Percentiles rank a stretch among this genome's conserved stretches.
phyloP scores from a whole-genome alignment of 35 echinoderm and acorn worm species.

The Ptychodera flava region DNA sequence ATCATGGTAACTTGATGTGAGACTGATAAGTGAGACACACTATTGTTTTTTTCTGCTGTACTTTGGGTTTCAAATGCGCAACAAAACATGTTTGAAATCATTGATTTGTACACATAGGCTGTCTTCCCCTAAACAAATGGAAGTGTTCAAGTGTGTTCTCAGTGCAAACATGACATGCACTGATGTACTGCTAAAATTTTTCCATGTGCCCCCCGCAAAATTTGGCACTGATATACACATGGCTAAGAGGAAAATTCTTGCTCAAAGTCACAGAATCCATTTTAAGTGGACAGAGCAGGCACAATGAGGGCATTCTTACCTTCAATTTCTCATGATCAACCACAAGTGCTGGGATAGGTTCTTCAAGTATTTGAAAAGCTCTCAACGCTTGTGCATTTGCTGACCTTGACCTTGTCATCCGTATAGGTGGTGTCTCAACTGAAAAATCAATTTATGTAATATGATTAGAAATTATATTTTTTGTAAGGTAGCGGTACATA shows the following conservation, averaged over 20 bases:
- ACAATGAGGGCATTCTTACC: constrained; percentile 24
- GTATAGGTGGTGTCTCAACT: constrained; percentile 21
- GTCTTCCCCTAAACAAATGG: no score
- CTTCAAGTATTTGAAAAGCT: constrained; percentile 48
- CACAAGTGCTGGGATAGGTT: constrained; percentile 44
- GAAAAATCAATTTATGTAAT: not conserved
- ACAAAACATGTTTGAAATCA: no score
- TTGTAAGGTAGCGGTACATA: not conserved
- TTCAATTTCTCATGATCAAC: constrained; percentile 70
- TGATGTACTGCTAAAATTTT: no score
- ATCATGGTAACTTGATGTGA: no score
- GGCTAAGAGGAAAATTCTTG: not conserved
- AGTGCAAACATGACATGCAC: no score
- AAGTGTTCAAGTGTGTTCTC: no score
- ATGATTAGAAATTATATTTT: not conserved
- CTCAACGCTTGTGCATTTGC: constrained; percentile 25
- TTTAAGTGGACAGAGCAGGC: not conserved
- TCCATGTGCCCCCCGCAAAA: not conserved
- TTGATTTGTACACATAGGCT: no score
- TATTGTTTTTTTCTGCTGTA: no score
- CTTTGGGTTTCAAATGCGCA: no score
- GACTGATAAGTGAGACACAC: no score
- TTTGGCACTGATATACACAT: not conserved
- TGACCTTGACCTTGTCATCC: constrained; percentile 50
- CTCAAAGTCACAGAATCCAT: not conserved